phyloP scores from a whole-genome alignment of 2,888 invertebrate species.

The Drosophila peninsularis region DNA sequence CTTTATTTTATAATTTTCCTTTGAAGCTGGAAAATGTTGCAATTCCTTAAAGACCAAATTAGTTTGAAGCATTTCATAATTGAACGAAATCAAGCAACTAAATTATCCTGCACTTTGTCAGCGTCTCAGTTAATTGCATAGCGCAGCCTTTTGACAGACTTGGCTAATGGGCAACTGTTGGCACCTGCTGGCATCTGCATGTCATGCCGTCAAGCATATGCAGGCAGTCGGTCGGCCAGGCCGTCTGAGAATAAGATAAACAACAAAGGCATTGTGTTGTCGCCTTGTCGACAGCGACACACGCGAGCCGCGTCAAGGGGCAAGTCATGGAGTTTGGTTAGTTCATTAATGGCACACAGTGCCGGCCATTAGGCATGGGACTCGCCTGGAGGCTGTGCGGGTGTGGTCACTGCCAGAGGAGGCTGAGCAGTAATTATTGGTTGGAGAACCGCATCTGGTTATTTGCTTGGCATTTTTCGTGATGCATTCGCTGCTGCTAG shows the following conservation, averaged over 20 bases:
- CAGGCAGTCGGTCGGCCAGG: not conserved
- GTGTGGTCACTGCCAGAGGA: slow-evolving; percentile 35
- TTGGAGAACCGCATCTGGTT: slow-evolving; percentile 42
- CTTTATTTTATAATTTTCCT: not conserved
- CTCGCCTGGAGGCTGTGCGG: slow-evolving; percentile 35
- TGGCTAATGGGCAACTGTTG: slow-evolving; percentile 30
- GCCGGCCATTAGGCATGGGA: slow-evolving; percentile 50
- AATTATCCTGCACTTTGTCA: slow-evolving; percentile 38
- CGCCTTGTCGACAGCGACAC: slow-evolving; percentile 30
- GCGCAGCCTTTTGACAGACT: slow-evolving; percentile 22
- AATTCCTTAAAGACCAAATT: not conserved
- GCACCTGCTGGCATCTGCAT: slow-evolving; percentile 53
- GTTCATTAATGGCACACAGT: slow-evolving; percentile 62
- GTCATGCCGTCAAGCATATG: slow-evolving; percentile 16
- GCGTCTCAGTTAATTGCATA: slow-evolving; percentile 18
- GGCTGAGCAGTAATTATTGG: slow-evolving; percentile 59
- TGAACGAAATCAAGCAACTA: slow-evolving; percentile 1
- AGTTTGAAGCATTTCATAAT: not conserved
- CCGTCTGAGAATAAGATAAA: slow-evolving; percentile 10
- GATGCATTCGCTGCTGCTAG: slow-evolving; percentile 21
- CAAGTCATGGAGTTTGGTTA: slow-evolving; percentile 58
- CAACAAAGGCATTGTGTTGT: slow-evolving; percentile 59
- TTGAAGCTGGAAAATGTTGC: not conserved
- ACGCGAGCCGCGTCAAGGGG: slow-evolving; percentile 13
- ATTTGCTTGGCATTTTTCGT: slow-evolving; percentile 37